phyloP scores from a whole-genome alignment of 2,113 vertebrate genomes.

The Aphyosemion australe region DNA sequence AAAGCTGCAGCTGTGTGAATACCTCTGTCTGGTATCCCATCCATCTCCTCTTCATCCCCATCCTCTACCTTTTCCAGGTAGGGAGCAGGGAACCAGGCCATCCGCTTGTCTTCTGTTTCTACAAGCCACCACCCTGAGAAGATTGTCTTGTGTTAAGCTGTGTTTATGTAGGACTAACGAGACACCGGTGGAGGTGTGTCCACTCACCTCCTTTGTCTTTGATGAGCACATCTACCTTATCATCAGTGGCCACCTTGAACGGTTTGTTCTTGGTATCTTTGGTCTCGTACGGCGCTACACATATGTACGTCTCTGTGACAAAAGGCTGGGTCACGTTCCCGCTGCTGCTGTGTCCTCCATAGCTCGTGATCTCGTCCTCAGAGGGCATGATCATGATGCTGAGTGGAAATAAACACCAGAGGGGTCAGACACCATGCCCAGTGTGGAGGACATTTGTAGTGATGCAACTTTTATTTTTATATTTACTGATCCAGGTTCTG shows the following conservation, averaged over 20 bases:
- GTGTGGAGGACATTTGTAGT: no score
- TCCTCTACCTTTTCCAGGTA: constrained; percentile 82
- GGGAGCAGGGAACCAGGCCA: constrained; percentile 94
- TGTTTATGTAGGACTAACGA: background rate
- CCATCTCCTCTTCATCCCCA: constrained; percentile 35
- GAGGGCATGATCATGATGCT: constrained; percentile 87
- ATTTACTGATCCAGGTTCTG: no score
- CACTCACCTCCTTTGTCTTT: constrained; percentile 87
- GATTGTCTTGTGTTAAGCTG: background rate
- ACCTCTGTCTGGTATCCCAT: constrained; percentile 55
- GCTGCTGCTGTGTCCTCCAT: background rate
- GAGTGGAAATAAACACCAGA: background rate
- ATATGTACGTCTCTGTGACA: constrained; percentile 81
- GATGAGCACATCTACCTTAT: constrained; percentile 86
- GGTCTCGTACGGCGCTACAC: constrained; percentile 84
- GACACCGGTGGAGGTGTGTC: no score
- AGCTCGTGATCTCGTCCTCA: constrained; percentile 23
- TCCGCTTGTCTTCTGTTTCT: constrained; percentile 82
- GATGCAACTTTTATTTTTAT: no score
- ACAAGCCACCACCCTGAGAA: constrained; percentile 94
- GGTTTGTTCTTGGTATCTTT: constrained; percentile 84
- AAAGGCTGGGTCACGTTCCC: constrained; percentile 77
- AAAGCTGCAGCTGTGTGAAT: background rate
- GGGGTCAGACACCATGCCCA: background rate
- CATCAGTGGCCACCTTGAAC: constrained; percentile 78